A percentile compares a stretch with the other conserved stretches of the same genome.
Evolutionary conservation across 2,113 vertebrate genomes (phyloP).

Genomic region (Siphamia tubifer): DNA sequence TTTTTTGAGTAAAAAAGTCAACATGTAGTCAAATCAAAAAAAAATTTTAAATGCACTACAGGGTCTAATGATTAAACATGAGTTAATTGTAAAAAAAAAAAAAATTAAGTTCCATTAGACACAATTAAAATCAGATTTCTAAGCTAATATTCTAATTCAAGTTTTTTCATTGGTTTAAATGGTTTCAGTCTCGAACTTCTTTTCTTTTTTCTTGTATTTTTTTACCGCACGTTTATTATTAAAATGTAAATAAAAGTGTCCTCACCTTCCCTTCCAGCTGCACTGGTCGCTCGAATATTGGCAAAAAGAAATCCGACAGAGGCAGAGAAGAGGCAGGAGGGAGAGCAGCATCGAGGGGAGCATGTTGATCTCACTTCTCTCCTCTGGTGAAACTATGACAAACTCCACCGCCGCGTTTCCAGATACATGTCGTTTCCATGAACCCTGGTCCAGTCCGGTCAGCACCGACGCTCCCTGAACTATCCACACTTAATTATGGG

Average conservation of each 20-base stretch:
- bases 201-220: too few relatives aligned
- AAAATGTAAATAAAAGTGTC: background rate
- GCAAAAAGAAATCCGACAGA: conserved; percentile 79
- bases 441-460: conserved; percentile 26
- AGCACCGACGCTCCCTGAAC: background rate
- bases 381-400: conserved; percentile 45
- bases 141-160: too few relatives aligned
- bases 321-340: conserved; percentile 75
- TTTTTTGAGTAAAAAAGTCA: too few relatives aligned
- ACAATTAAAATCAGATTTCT: too few relatives aligned
- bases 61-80: too few relatives aligned
- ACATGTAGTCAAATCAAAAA: too few relatives aligned
- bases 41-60: too few relatives aligned
- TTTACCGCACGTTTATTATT: background rate
- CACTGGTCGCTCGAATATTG: conserved; percentile 97
- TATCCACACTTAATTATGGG: background rate
- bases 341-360: conserved; percentile 73
- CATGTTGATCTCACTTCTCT: conserved; percentile 76
- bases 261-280: conserved; percentile 97
- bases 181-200: too few relatives aligned
- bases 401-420: conserved; percentile 51
- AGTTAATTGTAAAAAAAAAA: too few relatives aligned
- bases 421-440: conserved; percentile 69
- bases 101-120: too few relatives aligned
- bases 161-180: too few relatives aligned